Conservation (phyloP, 1,140 invertebrate species). For the Nasonia vitripennis region DNA sequence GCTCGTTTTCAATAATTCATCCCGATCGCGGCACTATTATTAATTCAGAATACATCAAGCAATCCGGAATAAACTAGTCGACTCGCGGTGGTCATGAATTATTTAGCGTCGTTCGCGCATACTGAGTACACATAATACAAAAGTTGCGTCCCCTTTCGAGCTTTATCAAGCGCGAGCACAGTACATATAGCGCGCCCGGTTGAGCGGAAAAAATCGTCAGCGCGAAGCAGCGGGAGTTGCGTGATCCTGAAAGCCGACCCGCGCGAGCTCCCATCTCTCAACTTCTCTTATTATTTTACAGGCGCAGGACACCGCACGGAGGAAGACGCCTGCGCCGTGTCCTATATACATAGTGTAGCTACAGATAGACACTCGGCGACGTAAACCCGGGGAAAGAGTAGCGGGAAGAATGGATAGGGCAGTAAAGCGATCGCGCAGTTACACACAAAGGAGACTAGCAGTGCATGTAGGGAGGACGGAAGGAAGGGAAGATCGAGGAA, state of each 20-base stretch:
- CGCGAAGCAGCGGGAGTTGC: neutral
- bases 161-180: neutral
- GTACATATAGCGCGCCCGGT: neutral
- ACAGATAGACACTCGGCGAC: neutral
- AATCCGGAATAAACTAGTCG: neutral
- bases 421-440: neutral
- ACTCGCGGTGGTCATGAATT: neutral
- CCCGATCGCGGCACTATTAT: neutral
- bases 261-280: neutral
- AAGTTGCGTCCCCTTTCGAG: neutral
- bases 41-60: constrained; percentile 11
- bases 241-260: neutral
- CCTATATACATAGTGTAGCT: neutral
- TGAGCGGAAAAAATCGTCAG: neutral
- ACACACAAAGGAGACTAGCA: neutral
- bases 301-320: neutral
- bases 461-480: neutral
- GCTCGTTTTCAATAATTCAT: constrained; percentile 8
- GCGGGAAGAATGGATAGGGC: constrained; percentile 2
- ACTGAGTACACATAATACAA: neutral
- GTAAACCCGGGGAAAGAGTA: neutral
- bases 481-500: neutral
- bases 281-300: constrained; percentile 25
- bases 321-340: neutral
- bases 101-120: neutral